phyloP scores from a whole-genome alignment of 2,113 vertebrate species.

The Rhea americana region DNA sequence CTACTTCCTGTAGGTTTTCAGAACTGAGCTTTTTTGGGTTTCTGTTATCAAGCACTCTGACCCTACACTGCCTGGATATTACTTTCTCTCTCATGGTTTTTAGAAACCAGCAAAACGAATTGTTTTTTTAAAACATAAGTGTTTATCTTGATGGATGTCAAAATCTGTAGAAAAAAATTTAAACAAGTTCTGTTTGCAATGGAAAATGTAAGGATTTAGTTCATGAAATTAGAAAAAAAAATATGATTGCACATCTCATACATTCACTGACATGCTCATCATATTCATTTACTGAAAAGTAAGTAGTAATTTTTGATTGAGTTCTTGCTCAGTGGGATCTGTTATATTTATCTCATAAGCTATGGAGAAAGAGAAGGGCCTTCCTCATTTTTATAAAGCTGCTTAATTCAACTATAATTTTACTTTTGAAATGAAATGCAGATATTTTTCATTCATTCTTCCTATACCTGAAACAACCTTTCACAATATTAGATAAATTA shows the following conservation, averaged over 20 bases:
- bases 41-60: background rate
- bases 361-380: background rate
- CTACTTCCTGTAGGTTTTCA: background rate
- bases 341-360: too few species aligned
- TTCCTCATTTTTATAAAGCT: background rate
- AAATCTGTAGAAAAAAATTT: background rate
- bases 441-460: background rate
- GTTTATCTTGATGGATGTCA: background rate
- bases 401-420: background rate
- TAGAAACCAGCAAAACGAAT: background rate
- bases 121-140: background rate
- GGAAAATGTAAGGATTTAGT: background rate
- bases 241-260: background rate
- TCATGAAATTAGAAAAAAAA: background rate
- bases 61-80: background rate
- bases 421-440: background rate
- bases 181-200: background rate
- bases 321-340: background rate
- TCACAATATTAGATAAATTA: background rate
- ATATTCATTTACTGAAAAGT: background rate
- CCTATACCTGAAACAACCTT: background rate
- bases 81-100: background rate
- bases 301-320: background rate
- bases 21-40: background rate
- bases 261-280: background rate